These are phyloP conservation scores for Eupelmus urozonus DNA, from an alignment of 2,888 invertebrate genomes.

Conservation along the genomic window DNA sequence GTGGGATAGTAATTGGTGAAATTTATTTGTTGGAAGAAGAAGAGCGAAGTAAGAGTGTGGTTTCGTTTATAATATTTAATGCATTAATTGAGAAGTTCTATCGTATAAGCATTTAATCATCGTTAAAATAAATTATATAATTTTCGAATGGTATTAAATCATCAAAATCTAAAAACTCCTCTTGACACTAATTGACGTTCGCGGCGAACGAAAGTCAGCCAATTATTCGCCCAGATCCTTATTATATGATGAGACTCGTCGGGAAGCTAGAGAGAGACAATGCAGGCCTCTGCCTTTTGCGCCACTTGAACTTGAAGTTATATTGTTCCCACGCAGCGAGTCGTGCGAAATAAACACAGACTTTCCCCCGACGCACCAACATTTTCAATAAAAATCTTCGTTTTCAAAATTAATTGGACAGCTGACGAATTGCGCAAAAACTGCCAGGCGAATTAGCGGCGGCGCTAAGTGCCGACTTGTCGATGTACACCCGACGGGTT, in stretches of 20 bases:
- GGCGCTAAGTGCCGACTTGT: too few species aligned
- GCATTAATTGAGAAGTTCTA: too few species aligned
- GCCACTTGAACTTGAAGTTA: conserved; percentile 40
- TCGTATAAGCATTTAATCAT: too few species aligned
- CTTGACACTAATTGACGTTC: not conserved
- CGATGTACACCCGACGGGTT: too few species aligned
- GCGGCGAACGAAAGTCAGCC: not conserved
- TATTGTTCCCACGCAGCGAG: conserved; percentile 37
- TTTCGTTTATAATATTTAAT: too few species aligned
- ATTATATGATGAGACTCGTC: conserved; percentile 20
- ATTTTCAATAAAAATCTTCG: not conserved
- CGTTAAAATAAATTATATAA: not conserved
- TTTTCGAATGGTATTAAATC: not conserved
- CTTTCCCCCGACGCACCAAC: not conserved
- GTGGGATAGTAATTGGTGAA: too few species aligned
- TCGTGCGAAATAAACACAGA: not conserved
- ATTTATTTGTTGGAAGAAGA: too few species aligned
- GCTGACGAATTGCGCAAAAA: too few species aligned
- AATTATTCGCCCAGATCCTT: conserved; percentile 37
- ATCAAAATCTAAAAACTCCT: too few species aligned
- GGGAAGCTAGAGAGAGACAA: conserved; percentile 2
- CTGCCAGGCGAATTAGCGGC: too few species aligned
- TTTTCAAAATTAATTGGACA: too few species aligned
- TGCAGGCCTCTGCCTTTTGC: conserved; percentile 14
- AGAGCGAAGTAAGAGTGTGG: too few species aligned